Evolutionary conservation across 2,888 invertebrate genomes (phyloP).

Genomic region (Zeuzera pyrina): DNA sequence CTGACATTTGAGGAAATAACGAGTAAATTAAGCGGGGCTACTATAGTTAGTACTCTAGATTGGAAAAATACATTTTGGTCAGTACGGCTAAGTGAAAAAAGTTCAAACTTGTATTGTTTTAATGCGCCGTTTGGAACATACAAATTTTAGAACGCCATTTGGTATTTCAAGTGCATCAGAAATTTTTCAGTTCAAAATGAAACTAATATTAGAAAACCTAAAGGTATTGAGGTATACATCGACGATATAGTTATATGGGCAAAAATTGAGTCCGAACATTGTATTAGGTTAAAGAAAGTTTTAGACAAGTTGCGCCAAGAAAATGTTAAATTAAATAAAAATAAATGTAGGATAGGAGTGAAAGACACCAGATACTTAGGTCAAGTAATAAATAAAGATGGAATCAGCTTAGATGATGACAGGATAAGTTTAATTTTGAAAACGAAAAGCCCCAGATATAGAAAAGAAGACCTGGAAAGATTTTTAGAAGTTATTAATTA

Average conservation of each 20-base stretch:
- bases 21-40: too few species aligned
- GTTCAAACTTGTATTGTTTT: constrained; percentile 17
- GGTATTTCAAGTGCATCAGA: constrained; percentile 19
- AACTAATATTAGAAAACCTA: constrained; percentile 2
- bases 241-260: constrained; percentile 8
- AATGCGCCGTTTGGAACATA: constrained; percentile 18
- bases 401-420: background rate
- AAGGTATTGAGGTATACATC: constrained; percentile 2
- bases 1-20: constrained; percentile 4
- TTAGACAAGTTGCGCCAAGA: constrained; percentile 3
- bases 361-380: background rate
- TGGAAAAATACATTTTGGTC: constrained; percentile 15
- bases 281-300: background rate
- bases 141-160: constrained; percentile 17
- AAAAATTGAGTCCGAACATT: constrained; percentile 4
- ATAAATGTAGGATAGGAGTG: background rate
- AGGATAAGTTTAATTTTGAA: constrained; percentile 1
- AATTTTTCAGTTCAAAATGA: constrained; percentile 12
- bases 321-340: constrained; percentile 1
- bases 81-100: constrained; percentile 1
- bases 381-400: constrained; percentile 3
- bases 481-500: constrained; percentile 4
- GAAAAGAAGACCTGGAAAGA: constrained; percentile 4
- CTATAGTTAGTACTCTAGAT: constrained; percentile 17
- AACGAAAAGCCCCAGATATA: constrained; percentile 2